A percentile compares a stretch with the other conserved stretches of the same genome.
Evolutionary conservation across 2,797 vertebrate genomes (phyloP).

Genomic region (Eremophila alpestris): DNA sequence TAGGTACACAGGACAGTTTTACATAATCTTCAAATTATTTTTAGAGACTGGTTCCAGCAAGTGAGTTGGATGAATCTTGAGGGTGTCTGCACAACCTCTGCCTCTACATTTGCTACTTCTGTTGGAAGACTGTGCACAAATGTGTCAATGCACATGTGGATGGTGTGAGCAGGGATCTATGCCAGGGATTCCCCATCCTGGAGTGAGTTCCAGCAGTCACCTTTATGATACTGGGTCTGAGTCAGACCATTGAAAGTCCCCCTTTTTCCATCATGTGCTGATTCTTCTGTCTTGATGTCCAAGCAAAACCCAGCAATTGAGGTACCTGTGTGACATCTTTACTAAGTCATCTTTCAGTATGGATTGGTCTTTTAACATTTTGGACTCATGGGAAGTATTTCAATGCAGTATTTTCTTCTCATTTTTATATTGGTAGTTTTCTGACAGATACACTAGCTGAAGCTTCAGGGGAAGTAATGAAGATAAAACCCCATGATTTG

Average conservation of each 20-base stretch:
- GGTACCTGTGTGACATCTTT: neutral
- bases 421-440: neutral
- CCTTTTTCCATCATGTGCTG: neutral
- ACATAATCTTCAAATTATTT: neutral
- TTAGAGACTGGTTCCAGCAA: neutral
- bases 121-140: neutral
- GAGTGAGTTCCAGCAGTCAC: neutral
- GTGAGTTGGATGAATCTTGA: neutral
- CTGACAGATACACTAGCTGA: neutral
- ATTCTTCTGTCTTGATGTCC: neutral
- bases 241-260: neutral
- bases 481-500: neutral
- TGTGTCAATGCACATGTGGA: neutral
- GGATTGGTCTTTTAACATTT: neutral
- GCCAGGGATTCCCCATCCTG: neutral
- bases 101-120: neutral
- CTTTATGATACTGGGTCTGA: accelerated
- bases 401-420: neutral
- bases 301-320: neutral
- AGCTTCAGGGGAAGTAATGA: neutral
- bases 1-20: neutral
- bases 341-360: neutral
- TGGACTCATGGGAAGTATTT: neutral
- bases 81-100: neutral
- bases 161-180: neutral